A percentile compares a stretch with the other conserved stretches of the same genome.
These are phyloP conservation scores for Enoplosus armatus DNA, from an alignment of 2,797 vertebrate species.

Conservation along the genomic window DNA sequence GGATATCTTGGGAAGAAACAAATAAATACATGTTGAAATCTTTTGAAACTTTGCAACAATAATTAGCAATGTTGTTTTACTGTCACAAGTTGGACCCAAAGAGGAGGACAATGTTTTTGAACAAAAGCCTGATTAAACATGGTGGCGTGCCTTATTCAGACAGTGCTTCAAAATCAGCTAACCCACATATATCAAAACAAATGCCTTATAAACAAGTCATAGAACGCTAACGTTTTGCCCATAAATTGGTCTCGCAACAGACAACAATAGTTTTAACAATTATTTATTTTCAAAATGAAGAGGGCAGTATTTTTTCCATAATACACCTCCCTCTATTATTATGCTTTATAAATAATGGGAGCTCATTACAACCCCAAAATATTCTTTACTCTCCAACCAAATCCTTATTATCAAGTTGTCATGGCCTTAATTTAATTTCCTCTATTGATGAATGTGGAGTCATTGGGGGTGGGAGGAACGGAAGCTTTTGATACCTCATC, in stretches of 20 bases:
- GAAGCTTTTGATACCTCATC: conserved; percentile 76
- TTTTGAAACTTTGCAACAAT: conserved; percentile 78
- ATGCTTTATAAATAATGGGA: conserved; percentile 69
- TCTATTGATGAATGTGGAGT: conserved; percentile 78
- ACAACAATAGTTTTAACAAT: conserved; percentile 26
- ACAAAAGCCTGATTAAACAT: conserved; percentile 62
- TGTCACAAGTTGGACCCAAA: conserved; percentile 60
- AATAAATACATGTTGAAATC: conserved; percentile 66
- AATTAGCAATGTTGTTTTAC: conserved; percentile 72
- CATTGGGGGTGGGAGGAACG: conserved; percentile 59
- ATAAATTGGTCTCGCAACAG: conserved; percentile 35
- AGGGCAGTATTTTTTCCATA: conserved; percentile 25
- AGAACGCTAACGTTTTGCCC: conserved; percentile 29
- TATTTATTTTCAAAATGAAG: conserved; percentile 35
- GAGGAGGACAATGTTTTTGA: conserved; percentile 61
- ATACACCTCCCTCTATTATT: conserved; percentile 57
- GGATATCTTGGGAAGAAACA: conserved; percentile 68
- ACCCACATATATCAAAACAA: conserved; percentile 17
- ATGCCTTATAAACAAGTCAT: conserved; percentile 38
- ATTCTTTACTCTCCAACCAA: conserved; percentile 73
- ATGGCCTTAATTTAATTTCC: conserved; percentile 77
- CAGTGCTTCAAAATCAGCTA: conserved; percentile 20
- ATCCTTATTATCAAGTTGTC: conserved; percentile 80
- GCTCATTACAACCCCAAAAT: conserved; percentile 67
- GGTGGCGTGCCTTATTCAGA: conserved; percentile 39